Base-by-base conservation (phyloP, 1,140 invertebrate species). In the Phymorhynchus buccinoides region DNA sequence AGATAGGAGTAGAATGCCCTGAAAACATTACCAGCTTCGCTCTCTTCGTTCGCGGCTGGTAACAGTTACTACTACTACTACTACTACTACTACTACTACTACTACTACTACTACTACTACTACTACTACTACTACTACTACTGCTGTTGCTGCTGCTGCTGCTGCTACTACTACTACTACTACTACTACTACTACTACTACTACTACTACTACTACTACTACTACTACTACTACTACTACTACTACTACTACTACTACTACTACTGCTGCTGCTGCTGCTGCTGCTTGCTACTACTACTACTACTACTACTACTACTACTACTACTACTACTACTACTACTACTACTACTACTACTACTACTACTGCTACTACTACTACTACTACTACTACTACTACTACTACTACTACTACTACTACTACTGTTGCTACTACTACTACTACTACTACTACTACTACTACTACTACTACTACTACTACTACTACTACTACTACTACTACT, bases 21-120 rank as follows among this genome's bases (percentile, higher is more conserved):
- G n/a, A n/a, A n/a, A n/a, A n/a, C n/a, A n/a, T n/a, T n/a, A n/a
- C n/a, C n/a, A n/a, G n/a, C n/a, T n/a, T n/a, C n/a, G n/a, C 27
- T 79, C 1, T 62, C 73, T n/a, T 30, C 42, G 35, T 52, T 79
- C 48, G 48, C 75, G 37, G 48, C 66, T n/a, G 75, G 80, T 27
- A 84, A 41, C 32, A 84, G n/a, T 56, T 16, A 66, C 30, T 16
- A 66, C 56, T 16, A 66, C 14, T 77, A 77, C 32, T 77, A 77
- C 32, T 77, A 77, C 32, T 77, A 77, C 73, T 56, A 81, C 41
- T 81, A 6, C 52, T 37, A 9, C 80, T 48, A 30, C 80, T 56
- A 30, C 80, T 81, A 37, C 80, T 77, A 32, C 80, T 81, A 30
- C 80, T 56, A 52, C 16, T 56, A 52, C 80, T 81, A 62, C 41